Evolutionary conservation across 23 tunicate species (phyloP).

Genomic region (Ciona savignyi): DNA sequence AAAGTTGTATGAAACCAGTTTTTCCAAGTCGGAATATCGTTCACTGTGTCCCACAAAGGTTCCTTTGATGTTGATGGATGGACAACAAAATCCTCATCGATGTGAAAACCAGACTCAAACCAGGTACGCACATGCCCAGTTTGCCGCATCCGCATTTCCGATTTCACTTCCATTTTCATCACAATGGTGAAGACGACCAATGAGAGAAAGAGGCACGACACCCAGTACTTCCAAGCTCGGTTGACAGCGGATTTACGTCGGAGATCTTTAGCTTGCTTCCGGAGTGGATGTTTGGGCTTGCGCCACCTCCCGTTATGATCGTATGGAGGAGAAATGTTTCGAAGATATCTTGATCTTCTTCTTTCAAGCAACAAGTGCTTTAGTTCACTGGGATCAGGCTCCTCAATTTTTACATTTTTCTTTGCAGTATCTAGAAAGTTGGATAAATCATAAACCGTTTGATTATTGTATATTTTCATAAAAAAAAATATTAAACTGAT

Average conservation of each 20-base stretch:
- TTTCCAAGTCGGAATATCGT: neutral
- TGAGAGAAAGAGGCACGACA: constrained; percentile 12
- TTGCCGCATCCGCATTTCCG: constrained; percentile 1
- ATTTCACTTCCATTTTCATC: neutral
- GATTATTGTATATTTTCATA: too few species aligned
- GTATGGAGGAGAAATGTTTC: constrained; percentile 56
- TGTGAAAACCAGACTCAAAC: constrained; percentile 24
- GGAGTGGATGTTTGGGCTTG: constrained; percentile 11
- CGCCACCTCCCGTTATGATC: constrained; percentile 36
- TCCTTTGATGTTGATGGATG: neutral
- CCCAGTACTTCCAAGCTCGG: constrained; percentile 33
- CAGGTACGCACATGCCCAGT: constrained; percentile 13
- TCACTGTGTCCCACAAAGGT: neutral
- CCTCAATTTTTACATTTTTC: neutral
- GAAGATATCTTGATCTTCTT: constrained; percentile 54
- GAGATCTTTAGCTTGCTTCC: constrained; percentile 3
- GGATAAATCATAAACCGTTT: too few species aligned
- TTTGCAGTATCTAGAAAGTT: neutral
- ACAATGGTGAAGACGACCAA: constrained; percentile 12
- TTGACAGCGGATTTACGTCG: constrained; percentile 11
- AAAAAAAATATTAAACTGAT: too few species aligned
- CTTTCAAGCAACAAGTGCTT: constrained; percentile 33
- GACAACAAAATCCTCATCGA: constrained; percentile 8
- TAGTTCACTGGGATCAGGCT: constrained; percentile 21
- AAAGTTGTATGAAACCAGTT: neutral